These are phyloP conservation scores for Loris lydekkerianus DNA, from an alignment of 2,797 vertebrate genomes.

Conservation along the genomic window DNA sequence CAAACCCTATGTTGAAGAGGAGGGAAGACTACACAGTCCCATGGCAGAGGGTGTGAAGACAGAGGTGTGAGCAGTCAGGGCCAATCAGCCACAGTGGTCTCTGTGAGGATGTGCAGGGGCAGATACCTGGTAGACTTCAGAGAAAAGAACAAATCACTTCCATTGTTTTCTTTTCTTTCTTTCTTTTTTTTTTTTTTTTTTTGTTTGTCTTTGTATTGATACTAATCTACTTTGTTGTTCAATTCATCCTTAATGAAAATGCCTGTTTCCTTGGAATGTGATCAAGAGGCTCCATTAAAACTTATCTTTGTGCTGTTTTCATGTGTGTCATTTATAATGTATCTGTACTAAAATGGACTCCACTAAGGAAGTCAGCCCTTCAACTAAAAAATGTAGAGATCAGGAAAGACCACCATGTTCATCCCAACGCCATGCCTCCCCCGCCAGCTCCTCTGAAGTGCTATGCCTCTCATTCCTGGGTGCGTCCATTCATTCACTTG, in stretches of 20 bases:
- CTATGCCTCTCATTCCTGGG: neutral
- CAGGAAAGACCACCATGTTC: neutral
- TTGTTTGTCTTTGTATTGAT: neutral
- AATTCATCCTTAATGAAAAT: neutral
- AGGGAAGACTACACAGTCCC: neutral
- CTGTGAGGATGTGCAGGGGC: neutral
- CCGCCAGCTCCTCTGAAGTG: neutral
- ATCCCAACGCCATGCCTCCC: fast-evolving
- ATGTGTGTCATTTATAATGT: neutral
- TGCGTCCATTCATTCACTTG: fast-evolving
- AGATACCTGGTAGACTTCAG: neutral
- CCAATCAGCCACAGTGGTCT: neutral
- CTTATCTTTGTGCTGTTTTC: neutral
- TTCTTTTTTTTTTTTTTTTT: neutral
- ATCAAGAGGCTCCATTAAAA: neutral
- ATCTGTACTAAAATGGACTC: fast-evolving
- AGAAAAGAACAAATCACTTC: neutral
- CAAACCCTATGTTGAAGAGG: neutral
- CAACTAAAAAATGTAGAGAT: too few relatives aligned
- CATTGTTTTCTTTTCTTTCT: neutral
- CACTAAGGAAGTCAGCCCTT: neutral
- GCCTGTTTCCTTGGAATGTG: neutral
- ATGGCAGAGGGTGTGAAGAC: neutral
- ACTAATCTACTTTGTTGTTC: neutral
- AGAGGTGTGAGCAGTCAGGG: fast-evolving